A percentile compares a stretch with the other conserved stretches of the same genome.
phyloP scores from a whole-genome alignment of 2,113 vertebrate species.

The Festucalex cinctus region DNA sequence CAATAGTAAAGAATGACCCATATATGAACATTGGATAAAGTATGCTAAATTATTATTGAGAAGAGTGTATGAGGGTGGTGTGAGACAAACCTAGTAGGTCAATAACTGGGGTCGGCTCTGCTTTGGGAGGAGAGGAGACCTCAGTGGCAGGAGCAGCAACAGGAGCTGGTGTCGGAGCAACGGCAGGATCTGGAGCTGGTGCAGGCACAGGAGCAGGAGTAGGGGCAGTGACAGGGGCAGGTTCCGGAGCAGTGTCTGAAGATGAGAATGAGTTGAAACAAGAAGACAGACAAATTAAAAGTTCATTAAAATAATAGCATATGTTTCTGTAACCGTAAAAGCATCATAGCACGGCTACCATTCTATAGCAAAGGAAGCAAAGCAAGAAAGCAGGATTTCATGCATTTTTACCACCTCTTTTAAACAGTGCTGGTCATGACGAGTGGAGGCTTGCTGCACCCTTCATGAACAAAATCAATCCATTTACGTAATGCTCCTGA shows the following conservation, averaged over 20 bases:
- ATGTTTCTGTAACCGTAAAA: conserved; percentile 1
- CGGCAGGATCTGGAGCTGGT: conserved; percentile 11
- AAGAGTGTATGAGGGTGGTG: conserved; percentile 11
- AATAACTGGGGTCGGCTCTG: conserved; percentile 86
- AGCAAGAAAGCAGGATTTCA: conserved; percentile 31
- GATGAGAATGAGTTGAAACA: conserved; percentile 51
- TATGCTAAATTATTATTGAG: neutral
- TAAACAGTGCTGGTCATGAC: conserved; percentile 19
- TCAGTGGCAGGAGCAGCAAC: conserved; percentile 66
- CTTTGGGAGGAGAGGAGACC: conserved; percentile 82
- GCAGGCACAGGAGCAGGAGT: conserved; percentile 6
- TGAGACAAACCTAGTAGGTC: conserved; percentile 89
- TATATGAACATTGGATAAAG: neutral
- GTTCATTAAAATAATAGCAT: neutral
- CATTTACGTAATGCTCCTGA: conserved; percentile 45
- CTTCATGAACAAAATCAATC: conserved; percentile 29
- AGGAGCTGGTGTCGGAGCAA: conserved; percentile 14
- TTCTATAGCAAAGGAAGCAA: conserved; percentile 25
- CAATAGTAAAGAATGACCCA: neutral
- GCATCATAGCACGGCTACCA: conserved; percentile 4
- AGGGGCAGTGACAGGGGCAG: conserved; percentile 55
- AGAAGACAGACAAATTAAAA: conserved; percentile 1
- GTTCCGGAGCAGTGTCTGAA: conserved; percentile 24
- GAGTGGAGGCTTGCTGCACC: conserved; percentile 31
- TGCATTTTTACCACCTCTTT: conserved; percentile 47